A percentile compares a stretch with the other conserved stretches of the same genome.
Conservation (phyloP, 2,888 invertebrate species). For the Lepidochrysops patricia region DNA sequence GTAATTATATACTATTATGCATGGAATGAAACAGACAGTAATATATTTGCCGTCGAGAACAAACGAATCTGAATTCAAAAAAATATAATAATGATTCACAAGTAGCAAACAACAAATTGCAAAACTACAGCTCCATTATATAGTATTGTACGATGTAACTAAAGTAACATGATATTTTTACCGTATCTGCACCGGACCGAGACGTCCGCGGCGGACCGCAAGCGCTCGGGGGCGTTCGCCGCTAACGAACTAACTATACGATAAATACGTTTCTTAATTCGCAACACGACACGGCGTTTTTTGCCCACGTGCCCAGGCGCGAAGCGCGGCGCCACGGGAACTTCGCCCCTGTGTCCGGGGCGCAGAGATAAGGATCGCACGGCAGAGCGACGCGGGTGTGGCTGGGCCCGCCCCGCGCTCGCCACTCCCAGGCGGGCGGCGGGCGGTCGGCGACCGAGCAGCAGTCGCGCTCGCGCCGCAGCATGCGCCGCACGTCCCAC, state of each 20-base stretch:
- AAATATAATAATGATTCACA: no score
- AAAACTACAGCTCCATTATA: no score
- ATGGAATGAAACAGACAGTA: no score
- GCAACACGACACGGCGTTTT: background rate
- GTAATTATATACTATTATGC: no score
- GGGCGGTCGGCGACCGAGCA: no score
- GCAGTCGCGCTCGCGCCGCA: slow-evolving; percentile 44
- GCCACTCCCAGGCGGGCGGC: slow-evolving; percentile 59
- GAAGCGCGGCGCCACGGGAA: background rate
- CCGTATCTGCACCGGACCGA: background rate
- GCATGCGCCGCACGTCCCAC: slow-evolving; percentile 31
- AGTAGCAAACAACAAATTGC: no score
- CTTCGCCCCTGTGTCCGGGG: background rate
- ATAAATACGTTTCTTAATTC: slow-evolving; percentile 11
- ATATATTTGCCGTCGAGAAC: no score
- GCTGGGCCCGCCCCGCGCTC: slow-evolving; percentile 52
- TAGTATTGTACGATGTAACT: background rate
- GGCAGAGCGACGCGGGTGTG: background rate
- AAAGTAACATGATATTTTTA: background rate
- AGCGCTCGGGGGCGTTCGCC: background rate
- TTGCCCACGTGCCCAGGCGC: background rate
- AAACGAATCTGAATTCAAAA: no score
- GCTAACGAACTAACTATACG: slow-evolving; percentile 5
- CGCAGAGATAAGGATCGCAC: background rate
- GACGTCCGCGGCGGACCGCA: background rate